Evolutionary conservation across 1,140 invertebrate genomes (phyloP).

Genomic region (Lineus longissimus): DNA sequence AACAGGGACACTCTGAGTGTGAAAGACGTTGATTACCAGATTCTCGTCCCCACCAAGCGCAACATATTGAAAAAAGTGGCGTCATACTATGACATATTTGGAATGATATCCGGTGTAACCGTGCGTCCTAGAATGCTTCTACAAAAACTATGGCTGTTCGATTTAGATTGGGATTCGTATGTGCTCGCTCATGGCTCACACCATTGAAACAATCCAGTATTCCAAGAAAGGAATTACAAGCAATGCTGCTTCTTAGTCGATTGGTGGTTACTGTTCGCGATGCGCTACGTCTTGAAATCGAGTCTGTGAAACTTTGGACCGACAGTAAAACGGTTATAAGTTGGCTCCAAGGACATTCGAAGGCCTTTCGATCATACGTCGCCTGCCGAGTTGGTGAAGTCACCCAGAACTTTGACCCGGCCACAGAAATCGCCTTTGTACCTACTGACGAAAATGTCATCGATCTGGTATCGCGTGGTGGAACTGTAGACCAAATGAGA

Average conservation of each 20-base stretch:
- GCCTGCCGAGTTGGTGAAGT: not conserved
- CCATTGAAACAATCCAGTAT: not conserved
- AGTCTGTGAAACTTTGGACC: not conserved
- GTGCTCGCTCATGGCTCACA: not conserved
- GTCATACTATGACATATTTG: constrained; percentile 1
- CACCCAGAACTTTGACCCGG: not conserved
- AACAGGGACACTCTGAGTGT: not conserved
- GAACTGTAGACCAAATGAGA: not conserved
- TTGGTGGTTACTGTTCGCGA: not conserved
- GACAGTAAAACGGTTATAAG: not conserved
- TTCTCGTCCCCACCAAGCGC: not conserved
- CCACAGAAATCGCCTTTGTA: not conserved
- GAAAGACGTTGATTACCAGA: not conserved
- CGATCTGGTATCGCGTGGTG: constrained; percentile 1
- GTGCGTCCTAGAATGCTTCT: not conserved
- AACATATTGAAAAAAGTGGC: not conserved
- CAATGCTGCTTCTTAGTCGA: not conserved
- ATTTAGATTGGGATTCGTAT: constrained; percentile 5
- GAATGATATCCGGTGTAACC: not conserved
- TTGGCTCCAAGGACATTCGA: not conserved
- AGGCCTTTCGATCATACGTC: constrained; percentile 4
- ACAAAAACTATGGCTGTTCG: constrained; percentile 3
- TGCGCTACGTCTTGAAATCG: not conserved
- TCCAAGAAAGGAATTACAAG: not conserved
- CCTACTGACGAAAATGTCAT: not conserved